phyloP scores from a whole-genome alignment of 2,113 vertebrate species.

The Rissa tridactyla region DNA sequence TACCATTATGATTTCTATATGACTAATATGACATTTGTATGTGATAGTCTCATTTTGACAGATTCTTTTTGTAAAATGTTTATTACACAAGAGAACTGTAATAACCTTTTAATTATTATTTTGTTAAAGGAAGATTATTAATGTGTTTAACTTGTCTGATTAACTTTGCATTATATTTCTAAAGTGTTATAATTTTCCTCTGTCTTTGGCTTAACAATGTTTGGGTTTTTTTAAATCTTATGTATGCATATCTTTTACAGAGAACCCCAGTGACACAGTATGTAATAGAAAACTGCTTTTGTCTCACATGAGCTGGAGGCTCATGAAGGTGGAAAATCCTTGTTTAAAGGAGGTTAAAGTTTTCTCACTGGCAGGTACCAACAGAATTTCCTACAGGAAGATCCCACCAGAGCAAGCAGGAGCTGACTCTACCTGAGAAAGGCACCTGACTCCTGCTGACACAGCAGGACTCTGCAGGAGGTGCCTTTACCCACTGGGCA shows the following conservation, averaged over 20 bases:
- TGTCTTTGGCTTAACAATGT: not conserved
- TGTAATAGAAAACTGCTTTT: not conserved
- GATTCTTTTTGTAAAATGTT: not conserved
- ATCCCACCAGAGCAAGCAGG: not conserved
- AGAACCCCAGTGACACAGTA: not conserved
- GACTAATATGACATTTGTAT: not conserved
- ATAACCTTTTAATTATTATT: not conserved
- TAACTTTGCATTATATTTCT: not conserved
- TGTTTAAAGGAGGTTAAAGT: not conserved
- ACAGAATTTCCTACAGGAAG: not conserved
- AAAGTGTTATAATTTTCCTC: not conserved
- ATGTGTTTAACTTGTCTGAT: not conserved
- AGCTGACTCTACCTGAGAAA: not conserved
- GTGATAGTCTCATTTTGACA: not conserved
- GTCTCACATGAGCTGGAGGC: not conserved
- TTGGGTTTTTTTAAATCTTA: not conserved
- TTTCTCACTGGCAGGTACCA: not conserved
- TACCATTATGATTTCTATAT: not conserved
- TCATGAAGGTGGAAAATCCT: not conserved
- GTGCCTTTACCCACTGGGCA: not conserved
- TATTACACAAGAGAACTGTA: not conserved
- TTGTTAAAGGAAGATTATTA: slow-evolving; percentile 1
- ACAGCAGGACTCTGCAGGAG: not conserved
- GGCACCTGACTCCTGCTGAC: not conserved
- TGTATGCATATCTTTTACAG: not conserved